Evolutionary conservation across 2,113 vertebrate genomes (phyloP).

Genomic region (Hyperopisus bebe): DNA sequence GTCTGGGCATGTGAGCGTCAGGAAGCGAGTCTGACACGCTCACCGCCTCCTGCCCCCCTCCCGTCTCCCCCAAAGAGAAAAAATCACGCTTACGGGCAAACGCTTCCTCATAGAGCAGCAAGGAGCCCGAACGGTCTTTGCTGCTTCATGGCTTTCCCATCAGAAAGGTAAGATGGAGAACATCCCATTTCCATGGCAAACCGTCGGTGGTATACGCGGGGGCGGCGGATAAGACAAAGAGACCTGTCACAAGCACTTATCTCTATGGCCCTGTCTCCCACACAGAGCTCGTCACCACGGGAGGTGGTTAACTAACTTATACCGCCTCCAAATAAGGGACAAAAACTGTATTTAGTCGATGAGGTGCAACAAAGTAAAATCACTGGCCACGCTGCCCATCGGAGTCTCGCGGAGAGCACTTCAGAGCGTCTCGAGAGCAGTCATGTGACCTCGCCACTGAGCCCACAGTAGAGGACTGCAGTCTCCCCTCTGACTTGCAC

Average conservation of each 20-base stretch:
- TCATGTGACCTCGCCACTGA: not conserved
- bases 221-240: not conserved
- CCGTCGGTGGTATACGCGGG: not conserved
- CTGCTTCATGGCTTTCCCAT: not conserved
- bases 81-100: not conserved
- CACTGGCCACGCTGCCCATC: not conserved
- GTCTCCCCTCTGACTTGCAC: not conserved
- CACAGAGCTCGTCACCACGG: not conserved
- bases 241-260: not conserved
- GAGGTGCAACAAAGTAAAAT: not conserved
- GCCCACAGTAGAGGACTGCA: not conserved
- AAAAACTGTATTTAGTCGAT: not conserved
- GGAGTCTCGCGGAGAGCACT: not conserved
- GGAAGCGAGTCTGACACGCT: not conserved
- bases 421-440: not conserved
- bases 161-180: not conserved
- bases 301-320: not conserved
- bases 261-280: not conserved
- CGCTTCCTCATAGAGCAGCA: not conserved
- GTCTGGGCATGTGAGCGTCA: slow-evolving; percentile 7
- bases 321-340: not conserved
- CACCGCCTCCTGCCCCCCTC: not conserved
- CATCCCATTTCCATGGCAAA: not conserved
- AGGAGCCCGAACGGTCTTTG: not conserved
- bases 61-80: not conserved